These are phyloP conservation scores for Triops cancriformis DNA, from an alignment of 1,140 invertebrate species.

Conservation along the genomic window DNA sequence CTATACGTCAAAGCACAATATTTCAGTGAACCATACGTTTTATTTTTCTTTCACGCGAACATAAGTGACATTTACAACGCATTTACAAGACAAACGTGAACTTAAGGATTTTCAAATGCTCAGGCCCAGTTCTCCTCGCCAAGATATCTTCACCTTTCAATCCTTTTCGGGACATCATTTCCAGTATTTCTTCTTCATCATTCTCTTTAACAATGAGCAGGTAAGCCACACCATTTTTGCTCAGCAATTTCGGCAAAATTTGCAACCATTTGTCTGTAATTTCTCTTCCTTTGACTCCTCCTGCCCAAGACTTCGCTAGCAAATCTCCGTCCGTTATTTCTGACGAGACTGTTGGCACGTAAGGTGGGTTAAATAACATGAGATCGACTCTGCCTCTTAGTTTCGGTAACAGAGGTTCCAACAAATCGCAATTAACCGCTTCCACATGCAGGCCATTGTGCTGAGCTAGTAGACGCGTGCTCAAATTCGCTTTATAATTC, in stretches of 20 bases:
- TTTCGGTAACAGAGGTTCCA: slow-evolving; percentile 37
- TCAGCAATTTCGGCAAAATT: slow-evolving; percentile 57
- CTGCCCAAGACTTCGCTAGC: slow-evolving; percentile 61
- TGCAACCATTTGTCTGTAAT: slow-evolving; percentile 62
- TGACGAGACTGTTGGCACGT: slow-evolving; percentile 73
- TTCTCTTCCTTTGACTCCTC: slow-evolving; percentile 62
- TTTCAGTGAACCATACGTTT: too few species aligned
- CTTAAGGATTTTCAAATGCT: slow-evolving; percentile 57
- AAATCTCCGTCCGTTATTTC: slow-evolving; percentile 52
- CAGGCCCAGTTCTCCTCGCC: slow-evolving; percentile 59
- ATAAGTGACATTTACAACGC: not conserved
- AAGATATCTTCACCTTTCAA: slow-evolving; percentile 54
- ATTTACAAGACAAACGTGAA: slow-evolving; percentile 37
- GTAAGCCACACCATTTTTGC: slow-evolving; percentile 66
- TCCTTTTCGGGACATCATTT: slow-evolving; percentile 48
- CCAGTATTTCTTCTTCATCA: slow-evolving; percentile 60
- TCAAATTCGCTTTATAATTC: slow-evolving; percentile 63
- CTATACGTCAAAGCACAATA: too few species aligned
- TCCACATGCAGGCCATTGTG: slow-evolving; percentile 58
- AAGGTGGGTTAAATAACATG: slow-evolving; percentile 94
- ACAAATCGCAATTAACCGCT: slow-evolving; percentile 58
- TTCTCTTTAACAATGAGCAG: slow-evolving; percentile 79
- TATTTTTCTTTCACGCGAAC: too few species aligned
- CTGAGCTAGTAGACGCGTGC: slow-evolving; percentile 55
- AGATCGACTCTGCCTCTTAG: slow-evolving; percentile 55